These are phyloP conservation scores for Acrossocheilus wenchowensis DNA, from an alignment of 2,797 vertebrate species.

Conservation along the genomic window DNA sequence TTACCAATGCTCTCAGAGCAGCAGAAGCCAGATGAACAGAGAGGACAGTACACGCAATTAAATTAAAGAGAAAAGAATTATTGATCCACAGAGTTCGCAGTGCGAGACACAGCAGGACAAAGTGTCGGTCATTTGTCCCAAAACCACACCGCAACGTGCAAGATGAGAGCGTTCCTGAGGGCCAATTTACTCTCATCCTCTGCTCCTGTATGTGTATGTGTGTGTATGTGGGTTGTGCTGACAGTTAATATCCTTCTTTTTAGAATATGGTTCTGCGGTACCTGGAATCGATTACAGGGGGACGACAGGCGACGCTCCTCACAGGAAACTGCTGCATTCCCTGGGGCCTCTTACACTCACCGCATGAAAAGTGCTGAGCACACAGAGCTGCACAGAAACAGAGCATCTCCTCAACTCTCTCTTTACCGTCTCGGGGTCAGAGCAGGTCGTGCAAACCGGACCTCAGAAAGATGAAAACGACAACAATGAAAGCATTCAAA, in stretches of 20 bases:
- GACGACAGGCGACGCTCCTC: conserved; percentile 54
- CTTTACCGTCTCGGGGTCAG: conserved; percentile 9
- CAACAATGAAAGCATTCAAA: neutral
- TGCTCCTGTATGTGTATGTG: neutral
- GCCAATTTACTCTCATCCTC: conserved; percentile 57
- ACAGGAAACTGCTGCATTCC: conserved; percentile 61
- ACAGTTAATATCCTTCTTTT: conserved; percentile 59
- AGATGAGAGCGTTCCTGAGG: conserved; percentile 49
- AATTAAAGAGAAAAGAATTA: conserved; percentile 37
- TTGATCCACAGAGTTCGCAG: conserved; percentile 33
- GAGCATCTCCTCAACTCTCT: conserved; percentile 42
- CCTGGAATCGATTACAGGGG: conserved; percentile 63
- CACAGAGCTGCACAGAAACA: conserved; percentile 10
- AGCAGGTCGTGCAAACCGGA: neutral
- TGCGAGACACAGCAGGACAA: conserved; percentile 18
- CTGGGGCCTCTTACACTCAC: conserved; percentile 46
- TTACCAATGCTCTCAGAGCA: conserved; percentile 13
- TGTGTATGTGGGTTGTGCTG: conserved; percentile 39
- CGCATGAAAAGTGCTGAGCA: conserved; percentile 1
- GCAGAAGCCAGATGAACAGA: conserved; percentile 1
- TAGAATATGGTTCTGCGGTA: conserved; percentile 57
- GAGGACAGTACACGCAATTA: conserved; percentile 38
- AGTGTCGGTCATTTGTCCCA: conserved; percentile 41
- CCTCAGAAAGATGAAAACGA: neutral
- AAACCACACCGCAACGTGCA: conserved; percentile 34